These are phyloP conservation scores for Lepus europaeus DNA, from an alignment of 2,113 vertebrate species.

Conservation along the genomic window DNA sequence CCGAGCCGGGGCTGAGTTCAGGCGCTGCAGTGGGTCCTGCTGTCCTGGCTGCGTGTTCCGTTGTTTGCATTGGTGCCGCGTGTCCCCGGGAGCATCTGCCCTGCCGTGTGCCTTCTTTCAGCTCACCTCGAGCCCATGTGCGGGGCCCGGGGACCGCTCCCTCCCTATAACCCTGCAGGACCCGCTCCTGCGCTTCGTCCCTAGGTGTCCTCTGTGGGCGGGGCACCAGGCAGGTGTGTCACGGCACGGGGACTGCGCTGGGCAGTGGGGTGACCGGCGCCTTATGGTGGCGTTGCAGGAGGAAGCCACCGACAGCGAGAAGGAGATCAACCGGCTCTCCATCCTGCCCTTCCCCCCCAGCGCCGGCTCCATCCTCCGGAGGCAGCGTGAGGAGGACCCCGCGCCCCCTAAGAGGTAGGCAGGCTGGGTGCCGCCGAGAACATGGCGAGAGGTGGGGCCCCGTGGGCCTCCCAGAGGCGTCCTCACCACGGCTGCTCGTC, in stretches of 20 bases:
- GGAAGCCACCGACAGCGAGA: slow-evolving; percentile 88
- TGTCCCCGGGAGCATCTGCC: no score
- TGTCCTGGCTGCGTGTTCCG: no score
- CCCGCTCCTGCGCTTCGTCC: not conserved
- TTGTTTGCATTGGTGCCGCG: no score
- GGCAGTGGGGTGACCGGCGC: not conserved
- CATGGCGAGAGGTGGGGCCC: not conserved
- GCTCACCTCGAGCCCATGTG: not conserved
- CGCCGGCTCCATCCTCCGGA: slow-evolving; percentile 93
- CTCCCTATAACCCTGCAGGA: fast-evolving
- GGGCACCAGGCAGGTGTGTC: not conserved
- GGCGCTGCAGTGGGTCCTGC: no score
- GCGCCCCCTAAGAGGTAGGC: slow-evolving; percentile 86
- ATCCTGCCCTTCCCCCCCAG: slow-evolving; percentile 96
- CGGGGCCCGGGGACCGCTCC: not conserved
- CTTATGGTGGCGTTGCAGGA: slow-evolving; percentile 72
- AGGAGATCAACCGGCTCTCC: slow-evolving; percentile 96
- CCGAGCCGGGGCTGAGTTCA: no score
- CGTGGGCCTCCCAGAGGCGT: not conserved
- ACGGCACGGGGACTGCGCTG: not conserved
- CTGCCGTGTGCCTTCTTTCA: not conserved
- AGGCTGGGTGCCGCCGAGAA: fast-evolving
- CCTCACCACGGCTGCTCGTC: fast-evolving
- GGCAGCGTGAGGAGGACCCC: slow-evolving; percentile 87
- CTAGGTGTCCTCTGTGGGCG: not conserved